phyloP scores from a whole-genome alignment of 2,113 vertebrate genomes.

The Mystacornis crossleyi region DNA sequence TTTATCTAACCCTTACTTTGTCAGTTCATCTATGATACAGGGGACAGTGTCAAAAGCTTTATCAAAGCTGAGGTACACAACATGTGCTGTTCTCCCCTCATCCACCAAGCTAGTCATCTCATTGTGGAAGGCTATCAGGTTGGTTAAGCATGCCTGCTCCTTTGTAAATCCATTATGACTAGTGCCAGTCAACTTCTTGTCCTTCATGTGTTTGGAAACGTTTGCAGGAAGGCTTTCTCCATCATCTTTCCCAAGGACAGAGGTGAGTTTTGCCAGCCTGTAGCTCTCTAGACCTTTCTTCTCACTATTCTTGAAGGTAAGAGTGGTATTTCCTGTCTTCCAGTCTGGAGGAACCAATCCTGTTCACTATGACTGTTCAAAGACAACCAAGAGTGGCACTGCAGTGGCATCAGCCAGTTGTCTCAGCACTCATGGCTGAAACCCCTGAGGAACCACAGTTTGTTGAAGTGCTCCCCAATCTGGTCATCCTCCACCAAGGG shows the following conservation, averaged over 20 bases:
- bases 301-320: neutral
- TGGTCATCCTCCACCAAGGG: neutral
- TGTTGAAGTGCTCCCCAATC: neutral
- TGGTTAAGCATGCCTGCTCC: neutral
- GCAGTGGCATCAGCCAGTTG: neutral
- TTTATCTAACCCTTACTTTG: neutral
- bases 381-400: neutral
- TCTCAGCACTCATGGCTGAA: neutral
- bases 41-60: neutral
- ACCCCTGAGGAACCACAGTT: neutral
- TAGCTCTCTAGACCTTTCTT: neutral
- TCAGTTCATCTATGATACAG: neutral
- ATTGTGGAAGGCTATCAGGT: neutral
- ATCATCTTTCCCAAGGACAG: neutral
- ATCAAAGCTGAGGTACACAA: neutral
- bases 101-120: neutral
- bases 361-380: neutral
- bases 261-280: neutral
- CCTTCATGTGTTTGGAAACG: neutral
- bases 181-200: neutral
- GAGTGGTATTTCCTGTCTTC: neutral
- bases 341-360: neutral
- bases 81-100: neutral
- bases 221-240: neutral
- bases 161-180: neutral